These are phyloP conservation scores for Steromphala cineraria DNA, from an alignment of 2,888 invertebrate species.

Conservation along the genomic window DNA sequence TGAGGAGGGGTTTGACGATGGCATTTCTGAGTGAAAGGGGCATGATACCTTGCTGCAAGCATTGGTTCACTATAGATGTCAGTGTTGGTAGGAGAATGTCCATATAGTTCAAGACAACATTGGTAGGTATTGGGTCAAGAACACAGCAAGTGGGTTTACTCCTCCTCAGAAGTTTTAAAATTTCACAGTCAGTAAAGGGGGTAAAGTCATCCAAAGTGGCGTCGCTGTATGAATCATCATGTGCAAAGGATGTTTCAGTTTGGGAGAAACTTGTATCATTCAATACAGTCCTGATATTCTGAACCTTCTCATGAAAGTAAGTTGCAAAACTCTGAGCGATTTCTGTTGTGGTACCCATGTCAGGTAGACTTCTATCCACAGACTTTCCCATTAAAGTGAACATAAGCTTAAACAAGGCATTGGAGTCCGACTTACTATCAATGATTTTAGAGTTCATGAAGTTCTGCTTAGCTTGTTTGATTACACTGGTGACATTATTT, in stretches of 20 bases:
- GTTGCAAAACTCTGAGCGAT: background rate
- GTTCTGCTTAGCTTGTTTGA: background rate
- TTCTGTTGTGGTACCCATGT: background rate
- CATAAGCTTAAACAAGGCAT: background rate
- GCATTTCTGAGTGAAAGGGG: background rate
- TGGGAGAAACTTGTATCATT: background rate
- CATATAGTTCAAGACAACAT: background rate
- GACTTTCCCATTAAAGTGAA: background rate
- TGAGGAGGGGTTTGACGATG: background rate
- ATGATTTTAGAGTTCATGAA: constrained; percentile 3
- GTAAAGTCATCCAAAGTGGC: too few relatives aligned
- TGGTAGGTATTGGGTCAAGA: background rate
- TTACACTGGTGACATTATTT: background rate
- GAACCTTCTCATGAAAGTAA: background rate
- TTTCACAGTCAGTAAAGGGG: background rate
- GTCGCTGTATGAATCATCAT: too few relatives aligned
- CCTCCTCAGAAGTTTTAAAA: background rate
- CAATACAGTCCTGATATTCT: background rate
- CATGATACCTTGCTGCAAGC: background rate
- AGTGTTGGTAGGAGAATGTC: background rate
- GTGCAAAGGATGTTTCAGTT: background rate
- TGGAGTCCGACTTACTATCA: background rate
- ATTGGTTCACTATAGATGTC: background rate
- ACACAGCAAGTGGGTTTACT: background rate
- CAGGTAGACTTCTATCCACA: background rate